Conservation (phyloP, 2,888 invertebrate species). For the Agriopis marginaria region DNA sequence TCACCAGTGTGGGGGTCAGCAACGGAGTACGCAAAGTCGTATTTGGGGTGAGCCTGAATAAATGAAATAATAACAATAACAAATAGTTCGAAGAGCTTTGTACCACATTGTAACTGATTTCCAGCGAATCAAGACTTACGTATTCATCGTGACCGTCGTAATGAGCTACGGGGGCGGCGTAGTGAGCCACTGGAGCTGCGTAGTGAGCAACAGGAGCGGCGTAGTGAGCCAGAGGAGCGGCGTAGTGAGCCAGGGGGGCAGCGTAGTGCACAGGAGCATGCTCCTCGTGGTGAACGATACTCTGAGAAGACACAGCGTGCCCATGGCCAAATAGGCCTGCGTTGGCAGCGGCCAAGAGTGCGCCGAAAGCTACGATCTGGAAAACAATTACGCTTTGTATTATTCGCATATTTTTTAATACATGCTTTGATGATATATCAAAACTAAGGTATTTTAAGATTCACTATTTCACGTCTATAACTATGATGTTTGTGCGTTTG, state of each 20-base stretch:
- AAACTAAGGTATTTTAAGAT: too few relatives aligned
- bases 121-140: slow-evolving; percentile 59
- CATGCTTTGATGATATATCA: too few relatives aligned
- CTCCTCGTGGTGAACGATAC: slow-evolving; percentile 69
- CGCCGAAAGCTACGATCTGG: slow-evolving; percentile 76
- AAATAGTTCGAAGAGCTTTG: background rate
- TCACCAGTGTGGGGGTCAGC: slow-evolving; percentile 86
- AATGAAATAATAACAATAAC: slow-evolving; percentile 11
- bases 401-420: too few relatives aligned
- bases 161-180: slow-evolving; percentile 50
- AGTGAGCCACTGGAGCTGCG: slow-evolving; percentile 52
- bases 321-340: slow-evolving; percentile 74
- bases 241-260: slow-evolving; percentile 37
- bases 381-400: background rate
- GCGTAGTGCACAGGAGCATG: slow-evolving; percentile 57
- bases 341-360: slow-evolving; percentile 75
- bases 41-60: slow-evolving; percentile 71
- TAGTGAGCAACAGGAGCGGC: slow-evolving; percentile 54
- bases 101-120: background rate
- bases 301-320: slow-evolving; percentile 70
- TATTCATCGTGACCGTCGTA: slow-evolving; percentile 55
- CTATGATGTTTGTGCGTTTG: too few relatives aligned
- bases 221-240: slow-evolving; percentile 43
- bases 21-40: slow-evolving; percentile 83
- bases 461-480: too few relatives aligned